Base-by-base conservation (phyloP, 2,113 vertebrate genomes). In the Dascyllus trimaculatus region DNA sequence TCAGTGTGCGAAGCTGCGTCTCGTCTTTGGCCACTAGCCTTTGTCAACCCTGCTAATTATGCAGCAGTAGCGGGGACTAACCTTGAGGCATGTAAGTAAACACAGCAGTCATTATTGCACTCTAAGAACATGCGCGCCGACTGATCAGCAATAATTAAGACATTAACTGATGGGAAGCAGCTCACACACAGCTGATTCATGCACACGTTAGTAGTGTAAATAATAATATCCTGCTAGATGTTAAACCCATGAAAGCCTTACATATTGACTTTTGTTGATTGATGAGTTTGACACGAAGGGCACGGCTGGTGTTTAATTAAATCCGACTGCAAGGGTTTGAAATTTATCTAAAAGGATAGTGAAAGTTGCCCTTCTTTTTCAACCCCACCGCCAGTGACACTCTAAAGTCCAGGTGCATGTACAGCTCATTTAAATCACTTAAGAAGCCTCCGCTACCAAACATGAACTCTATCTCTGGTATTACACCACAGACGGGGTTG, bases 1-100 rank as follows among this genome's bases (percentile, higher is more conserved):
- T 64, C 11, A 49, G 45, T 64, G 75, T 26, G 60, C 43, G 53
- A 40, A 21, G 53, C 80, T 62, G 53, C 24, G 60, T 52, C 6
- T 51, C 62, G 7, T 84, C 73, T 80, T 61, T 40, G 40, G 18
- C 66, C 53, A 22, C 62, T 71, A 58, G 65, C 75, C 53, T 85
- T 67, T 45, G 64, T 79, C 77, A 79, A 80, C 74, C 72, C n/a
- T 26, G n/a, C 63, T 80, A 84, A 90, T 89, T 70, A 79, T 68
- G 58, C 29, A 60, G 60, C 64, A 15, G 9, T 45, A 4, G 63
- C 40, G 40, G 57, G 7, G 52, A 53, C 64, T 66, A 48, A 84
- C 78, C 80, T 74, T 62, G 64, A 81, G 54, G 19, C 19, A 26
- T 59, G n/a, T 14, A 25, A 54, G 71, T 65, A 82, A 90, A 81